phyloP scores from a whole-genome alignment of 2,888 invertebrate species.

The Flexamia atlantica region DNA sequence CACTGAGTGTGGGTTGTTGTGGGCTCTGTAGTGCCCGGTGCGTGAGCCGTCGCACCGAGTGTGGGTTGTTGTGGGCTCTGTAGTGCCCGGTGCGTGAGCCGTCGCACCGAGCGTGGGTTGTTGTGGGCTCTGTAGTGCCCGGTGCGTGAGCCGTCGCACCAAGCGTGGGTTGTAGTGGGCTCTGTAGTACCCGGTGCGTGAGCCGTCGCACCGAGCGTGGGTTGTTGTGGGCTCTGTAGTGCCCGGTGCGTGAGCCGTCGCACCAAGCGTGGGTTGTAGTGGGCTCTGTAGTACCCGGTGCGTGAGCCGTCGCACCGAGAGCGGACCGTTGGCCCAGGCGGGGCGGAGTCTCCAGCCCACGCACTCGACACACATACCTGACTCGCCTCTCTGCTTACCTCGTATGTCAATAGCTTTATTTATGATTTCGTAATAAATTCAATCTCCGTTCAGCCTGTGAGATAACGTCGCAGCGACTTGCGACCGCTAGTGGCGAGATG shows the following conservation, averaged over 20 bases:
- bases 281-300: not conserved
- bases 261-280: not conserved
- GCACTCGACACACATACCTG: slow-evolving; percentile 38
- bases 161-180: no score
- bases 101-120: no score
- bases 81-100: no score
- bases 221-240: no score
- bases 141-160: no score
- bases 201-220: no score
- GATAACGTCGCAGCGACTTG: slow-evolving; percentile 21
- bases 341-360: slow-evolving; percentile 39
- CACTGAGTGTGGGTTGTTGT: no score
- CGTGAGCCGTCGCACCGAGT: no score
- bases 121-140: no score
- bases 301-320: not conserved
- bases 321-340: not conserved
- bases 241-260: not conserved
- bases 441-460: not conserved
- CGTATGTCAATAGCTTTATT: slow-evolving; percentile 45
- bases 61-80: no score
- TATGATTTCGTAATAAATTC: slow-evolving; percentile 44
- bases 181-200: no score
- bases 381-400: slow-evolving; percentile 13
- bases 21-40: no score
- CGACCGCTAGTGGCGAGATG: not conserved